Evolutionary conservation across 2,797 vertebrate genomes (phyloP).

Genomic region (Squalus acanthias): DNA sequence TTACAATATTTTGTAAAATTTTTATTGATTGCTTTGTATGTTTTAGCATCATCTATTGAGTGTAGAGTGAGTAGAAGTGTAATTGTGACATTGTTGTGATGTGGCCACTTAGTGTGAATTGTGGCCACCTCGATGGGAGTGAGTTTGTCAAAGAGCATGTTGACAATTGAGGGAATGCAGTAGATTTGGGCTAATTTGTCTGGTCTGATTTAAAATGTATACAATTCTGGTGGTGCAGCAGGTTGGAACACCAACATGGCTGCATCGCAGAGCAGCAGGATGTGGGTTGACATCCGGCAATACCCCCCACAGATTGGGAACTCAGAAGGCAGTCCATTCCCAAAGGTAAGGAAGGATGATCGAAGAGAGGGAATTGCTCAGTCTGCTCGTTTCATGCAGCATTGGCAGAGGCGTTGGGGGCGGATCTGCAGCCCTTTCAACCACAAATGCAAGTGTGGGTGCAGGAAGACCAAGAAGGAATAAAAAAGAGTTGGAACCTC

Average conservation of each 20-base stretch:
- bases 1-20: not conserved
- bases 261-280: not conserved
- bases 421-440: not conserved
- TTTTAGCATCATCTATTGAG: not conserved
- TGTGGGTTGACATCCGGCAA: not conserved
- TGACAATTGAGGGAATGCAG: not conserved
- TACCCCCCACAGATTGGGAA: not conserved
- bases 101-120: no score
- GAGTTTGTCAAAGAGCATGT: not conserved
- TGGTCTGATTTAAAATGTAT: not conserved
- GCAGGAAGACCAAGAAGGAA: not conserved
- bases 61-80: not conserved
- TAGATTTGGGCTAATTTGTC: not conserved
- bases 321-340: not conserved
- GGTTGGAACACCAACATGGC: not conserved
- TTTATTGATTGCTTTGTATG: not conserved
- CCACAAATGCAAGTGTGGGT: not conserved
- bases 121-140: not conserved
- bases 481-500: not conserved
- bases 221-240: not conserved
- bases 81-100: not conserved
- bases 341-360: no score
- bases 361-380: not conserved
- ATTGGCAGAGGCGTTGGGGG: not conserved
- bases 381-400: not conserved